phyloP scores from a whole-genome alignment of 2,888 invertebrate genomes.

The Diaprepes abbreviatus region DNA sequence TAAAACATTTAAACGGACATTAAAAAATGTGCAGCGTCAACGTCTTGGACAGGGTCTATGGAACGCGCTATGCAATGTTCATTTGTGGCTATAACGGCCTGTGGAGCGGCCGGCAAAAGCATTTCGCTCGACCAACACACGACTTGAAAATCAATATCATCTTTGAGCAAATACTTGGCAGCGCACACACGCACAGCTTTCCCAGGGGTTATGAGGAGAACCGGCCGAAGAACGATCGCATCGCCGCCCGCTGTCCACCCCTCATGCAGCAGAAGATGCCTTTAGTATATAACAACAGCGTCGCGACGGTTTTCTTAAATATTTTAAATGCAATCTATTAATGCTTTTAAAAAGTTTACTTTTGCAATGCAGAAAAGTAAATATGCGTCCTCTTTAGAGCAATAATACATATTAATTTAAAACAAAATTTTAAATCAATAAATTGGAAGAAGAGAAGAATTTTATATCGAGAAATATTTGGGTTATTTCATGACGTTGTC shows the following conservation, averaged over 20 bases:
- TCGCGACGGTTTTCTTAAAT: conserved; percentile 15
- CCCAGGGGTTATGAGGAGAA: conserved; percentile 58
- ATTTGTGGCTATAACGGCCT: conserved; percentile 56
- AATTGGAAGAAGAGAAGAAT: too few relatives aligned
- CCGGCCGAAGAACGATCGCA: conserved; percentile 38
- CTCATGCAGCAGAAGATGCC: conserved; percentile 38
- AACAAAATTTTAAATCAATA: too few relatives aligned
- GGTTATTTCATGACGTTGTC: too few relatives aligned
- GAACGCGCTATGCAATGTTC: conserved; percentile 44
- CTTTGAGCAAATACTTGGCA: conserved; percentile 69
- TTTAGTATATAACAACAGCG: conserved; percentile 28
- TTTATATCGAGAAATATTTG: too few relatives aligned
- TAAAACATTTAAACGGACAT: conserved; percentile 14
- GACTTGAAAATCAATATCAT: conserved; percentile 69
- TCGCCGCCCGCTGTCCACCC: conserved; percentile 42
- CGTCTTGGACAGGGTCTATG: conserved; percentile 31
- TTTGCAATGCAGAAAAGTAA: too few relatives aligned
- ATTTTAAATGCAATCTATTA: too few relatives aligned
- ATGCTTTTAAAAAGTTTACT: too few relatives aligned
- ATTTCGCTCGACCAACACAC: conserved; percentile 58
- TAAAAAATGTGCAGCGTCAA: conserved; percentile 45
- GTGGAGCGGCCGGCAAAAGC: conserved; percentile 55
- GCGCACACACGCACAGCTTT: conserved; percentile 67
- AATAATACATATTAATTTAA: too few relatives aligned
- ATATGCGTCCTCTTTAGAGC: too few relatives aligned